Base-by-base conservation (phyloP, 2,113 vertebrate genomes). In the Pelodiscus sinensis region DNA sequence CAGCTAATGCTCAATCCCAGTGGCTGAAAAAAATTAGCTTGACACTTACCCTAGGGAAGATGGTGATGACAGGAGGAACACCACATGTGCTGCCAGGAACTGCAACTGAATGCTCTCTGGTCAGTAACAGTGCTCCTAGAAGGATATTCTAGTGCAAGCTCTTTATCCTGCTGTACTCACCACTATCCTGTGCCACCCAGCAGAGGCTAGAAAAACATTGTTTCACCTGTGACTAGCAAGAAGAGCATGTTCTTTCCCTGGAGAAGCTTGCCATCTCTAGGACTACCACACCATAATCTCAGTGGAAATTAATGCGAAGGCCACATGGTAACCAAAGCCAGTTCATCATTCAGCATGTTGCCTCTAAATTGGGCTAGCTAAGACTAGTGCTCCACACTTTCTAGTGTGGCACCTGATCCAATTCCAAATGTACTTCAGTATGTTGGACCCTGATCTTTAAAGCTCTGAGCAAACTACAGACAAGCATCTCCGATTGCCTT, bases 311-410 rank as follows among this genome's bases (percentile, higher is more conserved):
- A 68, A 68, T 68, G 29, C 15, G 18, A 68, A 8, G 8, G 62
- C 62, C 62, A 68, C 31, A 68, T 8, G 89, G 77, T 0, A 0
- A 56, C 13, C 25, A 0, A 0, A 19, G 25, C 3, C 5, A 7
- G 7, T 65, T 35, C 19, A 38, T 9, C 22, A 55, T 22, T 22
- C 8, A 1, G 0, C 3, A 7, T 2, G 22, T 16, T 35, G 2
- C 51, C 31, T 83, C 73, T 8, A 16, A 25, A 21, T 16, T 14
- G 52, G 51, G 88, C 84, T 0, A 2, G 83, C 73, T 8, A 87
- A 87, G 79, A 82, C 27, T 60, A 89, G 79, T 65, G 85, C 51
- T 10, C 56, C 57, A 85, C 62, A n/a, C 62, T n/a, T 55, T 10
- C 57, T 12, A 8, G 31, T 55, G 31, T 55, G 8, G 51, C 19